Evolutionary conservation across 2,888 invertebrate species (phyloP).

Genomic region (Ochlodes sylvanus): DNA sequence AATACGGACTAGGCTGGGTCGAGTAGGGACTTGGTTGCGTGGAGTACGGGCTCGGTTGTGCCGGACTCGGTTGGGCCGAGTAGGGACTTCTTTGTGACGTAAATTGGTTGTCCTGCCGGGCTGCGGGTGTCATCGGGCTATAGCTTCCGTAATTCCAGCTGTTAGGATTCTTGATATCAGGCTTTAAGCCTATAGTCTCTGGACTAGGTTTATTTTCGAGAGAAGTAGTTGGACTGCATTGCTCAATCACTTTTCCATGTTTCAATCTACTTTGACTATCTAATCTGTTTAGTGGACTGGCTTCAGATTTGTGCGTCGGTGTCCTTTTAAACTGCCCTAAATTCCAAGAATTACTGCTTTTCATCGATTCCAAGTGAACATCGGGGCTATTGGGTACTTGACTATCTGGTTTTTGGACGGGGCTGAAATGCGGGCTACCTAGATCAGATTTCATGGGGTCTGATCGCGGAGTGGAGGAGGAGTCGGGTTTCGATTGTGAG

Average conservation of each 20-base stretch:
- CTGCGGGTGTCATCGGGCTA: conserved; percentile 81
- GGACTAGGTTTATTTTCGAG: conserved; percentile 78
- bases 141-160: conserved; percentile 76
- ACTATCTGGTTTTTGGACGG: conserved; percentile 76
- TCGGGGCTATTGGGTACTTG: conserved; percentile 79
- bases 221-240: conserved; percentile 80
- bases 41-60: conserved; percentile 79
- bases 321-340: conserved; percentile 76
- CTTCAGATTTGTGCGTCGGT: conserved; percentile 77
- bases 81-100: conserved; percentile 80
- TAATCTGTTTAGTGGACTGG: conserved; percentile 75
- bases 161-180: conserved; percentile 74
- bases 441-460: conserved; percentile 66
- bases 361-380: conserved; percentile 64
- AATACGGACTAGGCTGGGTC: conserved; percentile 77
- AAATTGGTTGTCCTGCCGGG: conserved; percentile 73
- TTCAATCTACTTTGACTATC: conserved; percentile 73
- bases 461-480: conserved; percentile 75
- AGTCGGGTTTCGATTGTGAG: conserved; percentile 73
- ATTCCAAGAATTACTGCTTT: conserved; percentile 71
- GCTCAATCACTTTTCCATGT: conserved; percentile 73
- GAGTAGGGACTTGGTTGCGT: conserved; percentile 79
- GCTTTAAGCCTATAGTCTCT: conserved; percentile 64
- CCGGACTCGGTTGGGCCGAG: conserved; percentile 76
- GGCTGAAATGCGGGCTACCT: conserved; percentile 76